Evolutionary conservation across 2,888 invertebrate species (phyloP), one percentile per base, ranked within the genome.

Genomic region (Caenorhabditis zanzibari): DNA sequence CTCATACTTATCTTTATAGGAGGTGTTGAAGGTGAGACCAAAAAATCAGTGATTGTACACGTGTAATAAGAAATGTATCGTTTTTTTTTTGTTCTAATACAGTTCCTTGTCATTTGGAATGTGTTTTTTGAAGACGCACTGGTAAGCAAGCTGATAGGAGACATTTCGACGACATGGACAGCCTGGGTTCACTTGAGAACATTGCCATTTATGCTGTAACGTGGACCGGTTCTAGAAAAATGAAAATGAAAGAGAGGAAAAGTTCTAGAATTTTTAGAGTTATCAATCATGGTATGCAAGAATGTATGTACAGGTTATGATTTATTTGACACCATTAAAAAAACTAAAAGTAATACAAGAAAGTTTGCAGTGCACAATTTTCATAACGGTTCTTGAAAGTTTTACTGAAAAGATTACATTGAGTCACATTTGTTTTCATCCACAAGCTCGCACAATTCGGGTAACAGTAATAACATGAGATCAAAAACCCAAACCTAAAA

Each of bases 11-110:
- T 66, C 66, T 41, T 56, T 41, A 54, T 28, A 38, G 56, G 54
- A 56, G 58, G 47, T 69, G 22, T 9, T 14, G 24, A 47, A 19
- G 28, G 52, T 63, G 61, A 79, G 71, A 79, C 58, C 79, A 72
- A 71, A 79, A 79, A 71, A 79, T 79, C 79, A 79, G 54, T 52
- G 35, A 69, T 14, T 32, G n/a, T 19, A 74, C 52, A 61, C 73
- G 73, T 73, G 73, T 73, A 63, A n/a, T 44, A 10, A 63, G 5
- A 32, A 61, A 61, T 14, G 22, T 61, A 10, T 44, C 24, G 61
- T 63, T 47, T 59, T n/a, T n/a, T n/a, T n/a, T 14, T 38, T 63
- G 38, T 63, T 38, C 2, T 12, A 73, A 61, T 49, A 49, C 73
- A 64, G 52, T 74, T 66, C 52, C 56, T 54, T n/a, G 54, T 28